These are phyloP conservation scores for Pantala flavescens DNA, from an alignment of 1,140 invertebrate species.

Conservation along the genomic window DNA sequence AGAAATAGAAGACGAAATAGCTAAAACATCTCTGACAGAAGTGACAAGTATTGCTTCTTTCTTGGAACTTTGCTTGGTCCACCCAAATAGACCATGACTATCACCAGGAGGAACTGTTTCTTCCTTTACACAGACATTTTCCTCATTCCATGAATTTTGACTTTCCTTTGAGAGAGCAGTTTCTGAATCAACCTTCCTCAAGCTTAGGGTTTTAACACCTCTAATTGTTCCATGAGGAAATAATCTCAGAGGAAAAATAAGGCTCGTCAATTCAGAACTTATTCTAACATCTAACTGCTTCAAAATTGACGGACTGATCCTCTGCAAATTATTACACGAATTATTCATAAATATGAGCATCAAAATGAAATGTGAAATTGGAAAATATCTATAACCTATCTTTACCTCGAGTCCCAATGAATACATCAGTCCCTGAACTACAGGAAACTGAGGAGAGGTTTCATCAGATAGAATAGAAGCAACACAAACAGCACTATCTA, in stretches of 20 bases:
- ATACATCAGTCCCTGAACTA: not conserved
- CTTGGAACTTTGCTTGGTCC: not conserved
- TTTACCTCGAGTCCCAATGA: not conserved
- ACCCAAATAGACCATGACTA: not conserved
- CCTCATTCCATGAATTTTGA: not conserved
- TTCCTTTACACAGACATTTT: not conserved
- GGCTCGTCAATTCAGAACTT: not conserved
- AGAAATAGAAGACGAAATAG: not conserved
- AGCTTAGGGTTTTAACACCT: not conserved
- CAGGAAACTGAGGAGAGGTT: not conserved
- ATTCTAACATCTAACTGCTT: not conserved
- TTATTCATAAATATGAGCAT: not conserved
- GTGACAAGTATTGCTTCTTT: not conserved
- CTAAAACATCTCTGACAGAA: not conserved
- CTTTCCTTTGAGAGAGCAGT: too few species aligned
- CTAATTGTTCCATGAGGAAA: not conserved
- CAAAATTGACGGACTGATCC: not conserved
- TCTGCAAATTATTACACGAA: not conserved
- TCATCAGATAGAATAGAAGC: not conserved
- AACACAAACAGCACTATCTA: not conserved
- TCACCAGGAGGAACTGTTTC: not conserved
- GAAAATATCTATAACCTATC: not conserved
- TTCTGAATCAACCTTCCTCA: too few species aligned
- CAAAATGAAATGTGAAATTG: not conserved
- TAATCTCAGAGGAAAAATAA: not conserved